Conservation (phyloP, 2,113 vertebrate genomes). For the Myanophis thanlyinensis region DNA sequence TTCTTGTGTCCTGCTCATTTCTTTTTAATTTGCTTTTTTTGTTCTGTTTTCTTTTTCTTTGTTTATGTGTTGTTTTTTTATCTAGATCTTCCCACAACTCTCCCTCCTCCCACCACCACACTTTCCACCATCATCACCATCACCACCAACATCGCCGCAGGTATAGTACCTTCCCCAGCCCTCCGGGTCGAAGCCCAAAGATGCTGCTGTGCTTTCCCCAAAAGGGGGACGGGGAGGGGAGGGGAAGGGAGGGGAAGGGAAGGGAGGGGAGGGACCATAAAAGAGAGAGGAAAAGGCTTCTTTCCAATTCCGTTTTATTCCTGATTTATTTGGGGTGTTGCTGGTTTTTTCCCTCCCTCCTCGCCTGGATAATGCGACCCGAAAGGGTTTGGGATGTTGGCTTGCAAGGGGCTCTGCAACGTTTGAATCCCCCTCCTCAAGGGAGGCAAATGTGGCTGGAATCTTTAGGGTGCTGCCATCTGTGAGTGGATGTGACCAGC, state of each 20-base stretch:
- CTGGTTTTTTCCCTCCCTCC: neutral
- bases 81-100: slow-evolving; percentile 86
- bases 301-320: neutral
- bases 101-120: slow-evolving; percentile 85
- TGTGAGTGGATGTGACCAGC: neutral
- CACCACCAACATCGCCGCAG: slow-evolving; percentile 78
- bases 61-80: slow-evolving; percentile 70
- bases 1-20: slow-evolving; percentile 78
- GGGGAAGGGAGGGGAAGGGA: neutral
- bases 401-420: neutral
- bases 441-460: neutral
- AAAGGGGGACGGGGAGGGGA: neutral
- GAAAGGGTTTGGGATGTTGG: neutral
- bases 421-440: neutral
- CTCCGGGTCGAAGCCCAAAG: slow-evolving; percentile 67
- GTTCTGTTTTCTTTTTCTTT: slow-evolving; percentile 71
- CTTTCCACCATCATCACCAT: slow-evolving; percentile 68
- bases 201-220: slow-evolving; percentile 69
- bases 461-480: accelerated
- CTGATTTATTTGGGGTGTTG: neutral
- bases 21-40: slow-evolving; percentile 73
- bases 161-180: slow-evolving; percentile 80
- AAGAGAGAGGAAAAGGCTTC: slow-evolving; percentile 35
- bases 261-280: neutral
- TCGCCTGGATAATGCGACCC: accelerated